These are phyloP conservation scores for Digitonthophagus gazella DNA, from an alignment of 2,888 invertebrate species.

Conservation along the genomic window DNA sequence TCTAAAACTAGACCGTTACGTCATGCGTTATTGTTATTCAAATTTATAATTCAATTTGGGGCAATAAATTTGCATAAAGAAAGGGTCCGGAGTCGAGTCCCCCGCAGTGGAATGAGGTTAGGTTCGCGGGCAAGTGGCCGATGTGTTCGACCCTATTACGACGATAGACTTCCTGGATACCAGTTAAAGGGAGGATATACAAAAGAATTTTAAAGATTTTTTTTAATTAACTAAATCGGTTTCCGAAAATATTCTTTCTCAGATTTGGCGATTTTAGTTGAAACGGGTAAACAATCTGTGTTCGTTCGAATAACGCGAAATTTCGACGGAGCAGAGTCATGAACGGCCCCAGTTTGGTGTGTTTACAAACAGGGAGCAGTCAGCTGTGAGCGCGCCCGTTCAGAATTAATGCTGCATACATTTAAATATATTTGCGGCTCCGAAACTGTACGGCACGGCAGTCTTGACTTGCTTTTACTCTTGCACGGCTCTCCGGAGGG, in stretches of 20 bases:
- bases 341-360: constrained; percentile 37
- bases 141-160: neutral
- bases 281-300: neutral
- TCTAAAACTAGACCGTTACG: constrained; percentile 47
- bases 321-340: neutral
- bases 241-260: neutral
- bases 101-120: constrained; percentile 23
- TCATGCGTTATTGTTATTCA: constrained; percentile 53
- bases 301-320: neutral
- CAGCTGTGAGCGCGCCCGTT: constrained; percentile 53
- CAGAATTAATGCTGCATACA: constrained; percentile 55
- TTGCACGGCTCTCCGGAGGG: neutral
- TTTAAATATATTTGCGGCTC: constrained; percentile 52
- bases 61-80: constrained; percentile 53
- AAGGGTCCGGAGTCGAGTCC: constrained; percentile 40
- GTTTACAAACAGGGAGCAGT: constrained; percentile 54
- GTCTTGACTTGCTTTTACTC: neutral
- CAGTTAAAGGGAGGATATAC: neutral
- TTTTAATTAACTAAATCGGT: neutral
- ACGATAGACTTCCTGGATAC: neutral
- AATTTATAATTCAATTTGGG: constrained; percentile 54
- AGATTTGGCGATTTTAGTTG: neutral
- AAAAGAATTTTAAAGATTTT: neutral
- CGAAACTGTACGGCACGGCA: neutral
- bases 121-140: constrained; percentile 42